phyloP scores from a whole-genome alignment of 2,888 invertebrate species.

The Acronicta psi region DNA sequence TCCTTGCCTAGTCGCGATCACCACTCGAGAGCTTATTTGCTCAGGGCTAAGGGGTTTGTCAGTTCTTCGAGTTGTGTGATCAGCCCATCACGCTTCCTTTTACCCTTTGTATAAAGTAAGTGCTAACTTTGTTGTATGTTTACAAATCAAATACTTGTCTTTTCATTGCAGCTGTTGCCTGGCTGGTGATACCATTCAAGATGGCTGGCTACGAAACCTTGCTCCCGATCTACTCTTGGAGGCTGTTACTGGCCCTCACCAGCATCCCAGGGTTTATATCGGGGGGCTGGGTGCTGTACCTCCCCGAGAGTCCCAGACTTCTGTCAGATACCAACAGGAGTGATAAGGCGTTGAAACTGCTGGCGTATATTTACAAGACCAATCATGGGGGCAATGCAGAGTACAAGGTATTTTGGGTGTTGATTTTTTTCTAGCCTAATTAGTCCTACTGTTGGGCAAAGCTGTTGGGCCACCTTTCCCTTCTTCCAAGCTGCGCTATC shows the following conservation, averaged over 20 bases:
- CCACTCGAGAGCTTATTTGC: too few species aligned
- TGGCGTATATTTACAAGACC: slow-evolving; percentile 86
- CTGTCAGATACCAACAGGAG: slow-evolving; percentile 89
- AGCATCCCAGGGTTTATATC: slow-evolving; percentile 90
- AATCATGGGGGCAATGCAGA: slow-evolving; percentile 85
- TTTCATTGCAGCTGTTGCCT: slow-evolving; percentile 88
- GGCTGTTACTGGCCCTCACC: slow-evolving; percentile 91
- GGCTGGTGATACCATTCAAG: slow-evolving; percentile 90
- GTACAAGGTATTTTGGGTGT: slow-evolving; percentile 82
- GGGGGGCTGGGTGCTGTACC: slow-evolving; percentile 87
- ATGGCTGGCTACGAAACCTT: slow-evolving; percentile 64
- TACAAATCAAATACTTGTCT: background rate
- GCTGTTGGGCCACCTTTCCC: too few species aligned
- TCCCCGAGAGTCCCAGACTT: slow-evolving; percentile 93
- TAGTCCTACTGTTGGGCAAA: too few species aligned
- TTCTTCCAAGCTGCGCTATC: too few species aligned
- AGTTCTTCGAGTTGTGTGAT: too few species aligned
- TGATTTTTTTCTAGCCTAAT: too few species aligned
- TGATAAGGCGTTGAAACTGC: slow-evolving; percentile 89
- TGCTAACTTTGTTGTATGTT: background rate
- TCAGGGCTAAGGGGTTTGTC: too few species aligned
- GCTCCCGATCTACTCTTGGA: slow-evolving; percentile 91
- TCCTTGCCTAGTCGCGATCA: too few species aligned
- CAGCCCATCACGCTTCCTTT: too few species aligned
- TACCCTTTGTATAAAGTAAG: too few species aligned